Percentiles rank a stretch among this genome's conserved stretches.
These are phyloP conservation scores for Harpagoxenus sublaevis DNA, from an alignment of 2,888 invertebrate genomes.

Conservation along the genomic window DNA sequence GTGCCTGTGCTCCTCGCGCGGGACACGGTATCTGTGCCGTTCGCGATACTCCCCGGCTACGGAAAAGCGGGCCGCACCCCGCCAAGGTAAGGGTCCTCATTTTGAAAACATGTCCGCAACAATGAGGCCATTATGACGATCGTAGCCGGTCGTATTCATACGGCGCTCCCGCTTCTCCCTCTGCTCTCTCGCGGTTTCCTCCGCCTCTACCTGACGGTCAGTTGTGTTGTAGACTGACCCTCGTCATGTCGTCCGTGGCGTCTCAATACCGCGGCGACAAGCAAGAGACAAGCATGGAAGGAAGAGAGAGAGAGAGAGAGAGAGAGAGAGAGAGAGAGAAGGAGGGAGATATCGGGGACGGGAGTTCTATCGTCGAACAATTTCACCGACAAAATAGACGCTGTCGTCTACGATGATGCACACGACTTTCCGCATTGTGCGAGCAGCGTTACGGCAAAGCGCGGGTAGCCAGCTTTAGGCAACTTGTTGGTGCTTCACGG, in stretches of 20 bases:
- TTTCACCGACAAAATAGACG: slow-evolving; percentile 79
- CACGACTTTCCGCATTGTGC: slow-evolving; percentile 54
- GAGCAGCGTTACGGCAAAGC: slow-evolving; percentile 24
- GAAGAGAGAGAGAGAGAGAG: slow-evolving; percentile 15
- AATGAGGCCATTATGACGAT: slow-evolving; percentile 85
- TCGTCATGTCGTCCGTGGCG: slow-evolving; percentile 83
- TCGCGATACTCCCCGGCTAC: slow-evolving; percentile 49
- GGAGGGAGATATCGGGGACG: slow-evolving; percentile 28
- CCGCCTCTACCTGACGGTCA: slow-evolving; percentile 82
- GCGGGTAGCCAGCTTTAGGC: slow-evolving; percentile 48
- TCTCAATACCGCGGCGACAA: slow-evolving; percentile 79
- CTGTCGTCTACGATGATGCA: slow-evolving; percentile 54
- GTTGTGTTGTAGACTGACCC: slow-evolving; percentile 80
- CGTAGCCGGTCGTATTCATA: slow-evolving; percentile 76
- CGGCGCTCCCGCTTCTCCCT: slow-evolving; percentile 38
- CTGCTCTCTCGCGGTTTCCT: slow-evolving; percentile 58
- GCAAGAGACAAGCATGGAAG: slow-evolving; percentile 16
- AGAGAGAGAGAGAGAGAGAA: slow-evolving; percentile 7
- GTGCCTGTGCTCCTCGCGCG: slow-evolving; percentile 52
- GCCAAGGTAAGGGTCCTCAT: slow-evolving; percentile 77
- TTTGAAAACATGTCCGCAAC: slow-evolving; percentile 86
- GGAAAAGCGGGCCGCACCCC: slow-evolving; percentile 40
- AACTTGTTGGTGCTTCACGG: slow-evolving; percentile 70
- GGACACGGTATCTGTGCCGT: slow-evolving; percentile 57
- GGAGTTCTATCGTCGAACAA: slow-evolving; percentile 72